These are phyloP conservation scores for Orestias chungarensis DNA, from an alignment of 2,797 vertebrate genomes.

Conservation along the genomic window DNA sequence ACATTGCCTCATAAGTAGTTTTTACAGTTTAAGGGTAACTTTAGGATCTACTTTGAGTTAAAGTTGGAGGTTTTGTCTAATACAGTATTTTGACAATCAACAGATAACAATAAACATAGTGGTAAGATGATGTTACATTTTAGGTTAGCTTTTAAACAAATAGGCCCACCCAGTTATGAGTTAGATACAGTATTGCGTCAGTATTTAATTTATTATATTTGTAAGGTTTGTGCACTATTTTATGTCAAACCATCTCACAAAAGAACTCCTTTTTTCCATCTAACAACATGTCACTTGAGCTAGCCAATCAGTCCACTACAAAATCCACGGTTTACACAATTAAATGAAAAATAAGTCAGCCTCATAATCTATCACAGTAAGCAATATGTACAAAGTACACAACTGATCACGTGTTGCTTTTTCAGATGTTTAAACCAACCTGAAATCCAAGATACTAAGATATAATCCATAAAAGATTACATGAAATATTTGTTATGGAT, in stretches of 20 bases:
- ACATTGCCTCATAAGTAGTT: not conserved
- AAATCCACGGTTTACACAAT: constrained; percentile 10
- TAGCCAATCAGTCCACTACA: not conserved
- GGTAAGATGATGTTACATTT: not conserved
- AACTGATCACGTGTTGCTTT: constrained; percentile 24
- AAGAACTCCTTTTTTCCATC: not conserved
- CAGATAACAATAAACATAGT: not conserved
- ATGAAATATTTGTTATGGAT: constrained; percentile 67
- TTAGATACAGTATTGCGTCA: not conserved
- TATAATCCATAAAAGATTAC: constrained; percentile 60
- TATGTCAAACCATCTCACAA: not conserved
- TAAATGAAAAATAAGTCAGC: not conserved
- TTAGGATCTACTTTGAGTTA: not conserved
- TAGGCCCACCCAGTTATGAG: not conserved
- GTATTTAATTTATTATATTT: not conserved
- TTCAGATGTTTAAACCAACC: no score
- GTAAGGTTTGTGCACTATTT: not conserved
- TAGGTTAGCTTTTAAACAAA: not conserved
- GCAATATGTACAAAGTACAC: constrained; percentile 16
- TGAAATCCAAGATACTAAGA: constrained; percentile 54
- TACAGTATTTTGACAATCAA: not conserved
- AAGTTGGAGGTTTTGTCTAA: not conserved
- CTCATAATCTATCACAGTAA: not conserved
- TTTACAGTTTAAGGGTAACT: not conserved
- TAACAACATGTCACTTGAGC: not conserved